Base-by-base conservation (phyloP, 2,797 vertebrate genomes). In the Echiichthys vipera region DNA sequence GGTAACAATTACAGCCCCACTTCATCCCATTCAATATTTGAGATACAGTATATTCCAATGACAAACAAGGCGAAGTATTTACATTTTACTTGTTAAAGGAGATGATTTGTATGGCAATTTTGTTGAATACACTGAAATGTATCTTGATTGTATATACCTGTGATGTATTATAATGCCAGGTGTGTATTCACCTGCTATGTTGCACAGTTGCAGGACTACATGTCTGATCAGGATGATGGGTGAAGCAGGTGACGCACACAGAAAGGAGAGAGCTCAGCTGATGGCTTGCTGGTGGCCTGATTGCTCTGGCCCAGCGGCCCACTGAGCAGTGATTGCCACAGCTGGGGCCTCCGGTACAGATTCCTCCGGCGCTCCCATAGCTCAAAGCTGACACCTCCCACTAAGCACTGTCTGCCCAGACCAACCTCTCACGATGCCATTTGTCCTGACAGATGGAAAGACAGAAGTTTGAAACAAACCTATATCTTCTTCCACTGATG, bases 301-400 rank as follows among this genome's bases (percentile, higher is more conserved):
- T 91, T 92, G 89, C 89, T 86, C 80, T 65, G 88, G 84, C 88
- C 88, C 85, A 77, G 86, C 86, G 86, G 88, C 90, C 90, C 89
- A 88, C 88, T 93, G 91, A 93, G 89, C 92, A 90, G 86, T 92
- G 90, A 93, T 92, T 92, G 91, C 89, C 90, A 89, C 92, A 92
- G 93, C 93, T 94, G 92, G 88, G 92, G 87, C 90, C 91, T 89
- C 81, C 78, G 78, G 90, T 88, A 91, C 80, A 85, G 87, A 88
- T 92, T 92, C 90, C 89, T 88, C 72, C 13, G 65, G 85, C 65
- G 50, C 83, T 87, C 79, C 89, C 92, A 91, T 90, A 88, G 90
- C 91, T 90, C 91, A 92, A 86, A 88, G 76, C 85, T 89, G 85
- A 89, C 89, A 89, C 85, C 89, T 91, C 86, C 81, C 85, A 87